These are phyloP conservation scores for Caenorhabditis doughertyi DNA, from an alignment of 2,888 invertebrate species.

Conservation along the genomic window DNA sequence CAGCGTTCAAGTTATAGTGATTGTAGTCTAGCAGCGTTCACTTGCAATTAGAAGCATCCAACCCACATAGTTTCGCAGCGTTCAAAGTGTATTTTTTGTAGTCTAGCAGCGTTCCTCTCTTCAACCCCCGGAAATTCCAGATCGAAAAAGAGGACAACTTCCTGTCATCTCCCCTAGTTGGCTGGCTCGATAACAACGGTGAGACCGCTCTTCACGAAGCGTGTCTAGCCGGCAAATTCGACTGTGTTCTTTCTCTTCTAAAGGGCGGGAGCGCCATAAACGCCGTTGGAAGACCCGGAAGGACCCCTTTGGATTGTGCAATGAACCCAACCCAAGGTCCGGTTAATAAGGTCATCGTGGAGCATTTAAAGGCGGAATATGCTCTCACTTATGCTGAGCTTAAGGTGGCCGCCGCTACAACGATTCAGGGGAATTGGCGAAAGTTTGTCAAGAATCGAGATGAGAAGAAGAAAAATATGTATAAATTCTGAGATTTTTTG, in stretches of 20 bases:
- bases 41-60: too few species aligned
- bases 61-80: too few species aligned
- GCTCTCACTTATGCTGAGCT: slow-evolving; percentile 58
- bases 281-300: slow-evolving; percentile 64
- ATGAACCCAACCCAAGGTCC: background rate
- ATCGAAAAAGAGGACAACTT: slow-evolving; percentile 72
- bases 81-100: too few species aligned
- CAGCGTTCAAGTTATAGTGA: too few species aligned
- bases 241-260: slow-evolving; percentile 67
- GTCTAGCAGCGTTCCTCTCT: too few species aligned
- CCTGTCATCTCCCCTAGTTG: slow-evolving; percentile 65
- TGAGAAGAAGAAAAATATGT: background rate
- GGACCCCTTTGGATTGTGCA: slow-evolving; percentile 75
- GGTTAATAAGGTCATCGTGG: slow-evolving; percentile 30
- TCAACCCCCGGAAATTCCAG: slow-evolving; percentile 41
- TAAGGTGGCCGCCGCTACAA: slow-evolving; percentile 28
- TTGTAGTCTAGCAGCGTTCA: too few species aligned
- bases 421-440: slow-evolving; percentile 50
- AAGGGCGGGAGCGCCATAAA: slow-evolving; percentile 70
- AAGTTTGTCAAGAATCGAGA: background rate
- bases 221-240: slow-evolving; percentile 60
- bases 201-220: slow-evolving; percentile 75
- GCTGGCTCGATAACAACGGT: slow-evolving; percentile 67
- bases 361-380: slow-evolving; percentile 52
- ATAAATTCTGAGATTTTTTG: too few species aligned